A percentile compares a stretch with the other conserved stretches of the same genome.
Evolutionary conservation across 2,888 invertebrate genomes (phyloP).

Genomic region (Drosophila siamana): DNA sequence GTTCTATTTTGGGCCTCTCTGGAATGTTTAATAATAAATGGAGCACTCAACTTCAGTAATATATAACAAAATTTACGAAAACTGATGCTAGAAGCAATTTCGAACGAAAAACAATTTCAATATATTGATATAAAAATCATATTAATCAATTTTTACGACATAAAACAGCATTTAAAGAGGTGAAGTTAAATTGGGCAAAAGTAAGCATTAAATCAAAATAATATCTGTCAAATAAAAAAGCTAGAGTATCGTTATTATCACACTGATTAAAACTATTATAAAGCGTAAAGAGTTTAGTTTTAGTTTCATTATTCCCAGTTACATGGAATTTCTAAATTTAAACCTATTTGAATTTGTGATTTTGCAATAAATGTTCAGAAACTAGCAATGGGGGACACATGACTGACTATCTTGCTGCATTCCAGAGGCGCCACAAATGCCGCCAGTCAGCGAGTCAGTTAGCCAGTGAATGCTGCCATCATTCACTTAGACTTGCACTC

Average conservation of each 20-base stretch:
- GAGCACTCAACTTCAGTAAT: not conserved
- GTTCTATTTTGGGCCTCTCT: slow-evolving; percentile 4
- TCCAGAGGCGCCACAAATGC: slow-evolving; percentile 10
- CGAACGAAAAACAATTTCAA: not conserved
- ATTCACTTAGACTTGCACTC: slow-evolving; percentile 61
- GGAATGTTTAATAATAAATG: slow-evolving; percentile 13
- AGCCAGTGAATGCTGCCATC: slow-evolving; percentile 35
- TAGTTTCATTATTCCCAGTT: too few relatives aligned
- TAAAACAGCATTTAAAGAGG: not conserved
- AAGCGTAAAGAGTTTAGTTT: too few relatives aligned
- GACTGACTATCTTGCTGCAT: not conserved
- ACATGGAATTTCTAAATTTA: too few relatives aligned
- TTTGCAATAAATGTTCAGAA: not conserved
- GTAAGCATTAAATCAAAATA: not conserved
- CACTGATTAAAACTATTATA: too few relatives aligned
- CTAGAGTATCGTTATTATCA: too few relatives aligned
- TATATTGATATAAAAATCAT: slow-evolving; percentile 2
- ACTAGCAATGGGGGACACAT: slow-evolving; percentile 3
- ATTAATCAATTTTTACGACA: not conserved
- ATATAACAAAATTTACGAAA: slow-evolving; percentile 17
- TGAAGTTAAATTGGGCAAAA: not conserved
- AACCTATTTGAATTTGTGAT: not conserved
- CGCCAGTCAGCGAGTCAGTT: slow-evolving; percentile 25
- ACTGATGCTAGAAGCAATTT: slow-evolving; percentile 1
- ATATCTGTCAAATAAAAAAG: too few relatives aligned